These are phyloP conservation scores for Macropus fuliginosus DNA, from an alignment of 2,797 vertebrate genomes.

Conservation along the genomic window DNA sequence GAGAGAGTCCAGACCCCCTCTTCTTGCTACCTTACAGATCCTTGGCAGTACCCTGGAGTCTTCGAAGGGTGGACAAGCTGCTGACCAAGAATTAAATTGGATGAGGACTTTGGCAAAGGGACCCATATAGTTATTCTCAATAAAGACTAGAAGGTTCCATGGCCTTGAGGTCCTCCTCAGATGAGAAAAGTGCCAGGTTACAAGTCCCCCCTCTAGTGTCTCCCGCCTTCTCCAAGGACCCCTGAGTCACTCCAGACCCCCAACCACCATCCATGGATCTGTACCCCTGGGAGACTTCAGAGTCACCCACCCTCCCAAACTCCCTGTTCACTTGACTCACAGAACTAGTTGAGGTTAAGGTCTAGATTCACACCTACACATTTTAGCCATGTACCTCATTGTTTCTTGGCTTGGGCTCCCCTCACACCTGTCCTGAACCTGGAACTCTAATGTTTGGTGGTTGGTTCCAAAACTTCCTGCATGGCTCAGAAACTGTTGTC, in stretches of 20 bases:
- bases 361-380: neutral
- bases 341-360: neutral
- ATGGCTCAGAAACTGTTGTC: neutral
- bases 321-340: neutral
- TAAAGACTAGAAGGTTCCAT: neutral
- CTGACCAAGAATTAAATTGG: neutral
- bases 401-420: neutral
- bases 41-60: neutral
- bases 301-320: no score
- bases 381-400: neutral
- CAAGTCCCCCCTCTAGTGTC: no score
- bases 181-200: neutral
- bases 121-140: no score
- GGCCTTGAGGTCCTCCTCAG: neutral
- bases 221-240: neutral
- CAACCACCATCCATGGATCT: no score
- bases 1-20: neutral
- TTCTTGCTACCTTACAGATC: neutral
- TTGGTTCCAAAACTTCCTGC: neutral
- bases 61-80: rapidly evolving
- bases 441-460: neutral
- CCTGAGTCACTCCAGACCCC: no score
- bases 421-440: neutral
- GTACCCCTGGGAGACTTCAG: no score
- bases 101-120: neutral